Conservation (phyloP, 1,140 invertebrate species). For the Eriosoma lanigerum region DNA sequence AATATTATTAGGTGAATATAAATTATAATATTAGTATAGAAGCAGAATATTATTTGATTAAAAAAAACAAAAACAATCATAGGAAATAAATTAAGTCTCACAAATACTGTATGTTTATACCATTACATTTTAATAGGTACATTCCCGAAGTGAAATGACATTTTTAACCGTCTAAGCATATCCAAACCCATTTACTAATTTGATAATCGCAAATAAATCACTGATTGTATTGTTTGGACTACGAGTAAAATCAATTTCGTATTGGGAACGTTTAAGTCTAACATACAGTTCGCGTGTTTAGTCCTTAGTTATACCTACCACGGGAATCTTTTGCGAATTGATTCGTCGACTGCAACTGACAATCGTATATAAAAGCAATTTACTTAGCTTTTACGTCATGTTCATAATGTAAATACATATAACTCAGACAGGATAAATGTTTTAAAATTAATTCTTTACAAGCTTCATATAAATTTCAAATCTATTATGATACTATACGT, state of each 20-base stretch:
- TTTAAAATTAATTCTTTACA: constrained; percentile 14
- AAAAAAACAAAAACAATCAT: no score
- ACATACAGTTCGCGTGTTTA: neutral
- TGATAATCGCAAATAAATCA: neutral
- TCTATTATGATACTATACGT: no score
- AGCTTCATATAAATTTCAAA: no score
- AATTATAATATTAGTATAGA: no score
- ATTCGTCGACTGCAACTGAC: constrained; percentile 13
- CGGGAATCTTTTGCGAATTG: constrained; percentile 17
- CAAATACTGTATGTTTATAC: no score
- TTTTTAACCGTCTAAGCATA: no score
- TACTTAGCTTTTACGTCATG: constrained; percentile 19
- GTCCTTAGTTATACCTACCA: constrained; percentile 5
- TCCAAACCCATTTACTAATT: neutral
- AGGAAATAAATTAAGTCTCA: no score
- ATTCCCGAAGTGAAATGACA: no score
- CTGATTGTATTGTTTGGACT: neutral
- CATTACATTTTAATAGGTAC: no score
- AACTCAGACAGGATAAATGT: constrained; percentile 20
- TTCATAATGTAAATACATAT: constrained; percentile 17
- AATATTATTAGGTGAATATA: no score
- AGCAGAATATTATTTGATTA: no score
- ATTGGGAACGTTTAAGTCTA: neutral
- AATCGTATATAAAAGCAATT: constrained; percentile 44
- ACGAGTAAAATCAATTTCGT: neutral